Evolutionary conservation across 2,888 invertebrate species (phyloP).

Genomic region (Phyllotreta cruciferae): DNA sequence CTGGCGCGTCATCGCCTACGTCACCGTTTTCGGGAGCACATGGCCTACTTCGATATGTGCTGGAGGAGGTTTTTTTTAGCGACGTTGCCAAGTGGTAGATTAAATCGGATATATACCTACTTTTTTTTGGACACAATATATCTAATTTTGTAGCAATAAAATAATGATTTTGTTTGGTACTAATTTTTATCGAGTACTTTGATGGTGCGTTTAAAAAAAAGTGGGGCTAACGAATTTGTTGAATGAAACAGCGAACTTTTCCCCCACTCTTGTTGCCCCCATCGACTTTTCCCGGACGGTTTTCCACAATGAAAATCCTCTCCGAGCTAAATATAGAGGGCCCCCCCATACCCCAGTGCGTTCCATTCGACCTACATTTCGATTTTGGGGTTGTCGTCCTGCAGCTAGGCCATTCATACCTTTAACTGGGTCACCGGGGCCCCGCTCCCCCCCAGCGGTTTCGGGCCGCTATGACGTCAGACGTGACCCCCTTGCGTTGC

Average conservation of each 20-base stretch:
- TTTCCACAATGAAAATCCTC: conserved; percentile 40
- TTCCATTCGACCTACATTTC: conserved; percentile 47
- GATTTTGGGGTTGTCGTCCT: conserved; percentile 52
- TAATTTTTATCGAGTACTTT: too few relatives aligned
- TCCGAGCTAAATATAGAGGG: conserved; percentile 46
- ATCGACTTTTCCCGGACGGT: not conserved
- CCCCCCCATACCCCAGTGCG: conserved; percentile 32
- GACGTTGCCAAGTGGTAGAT: conserved; percentile 3
- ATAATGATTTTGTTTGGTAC: too few relatives aligned
- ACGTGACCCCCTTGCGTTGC: conserved; percentile 30
- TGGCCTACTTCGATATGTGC: conserved; percentile 19
- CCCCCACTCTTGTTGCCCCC: not conserved
- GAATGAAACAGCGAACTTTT: not conserved
- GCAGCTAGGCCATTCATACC: conserved; percentile 52
- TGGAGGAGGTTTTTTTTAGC: not conserved
- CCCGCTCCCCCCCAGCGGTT: conserved; percentile 26
- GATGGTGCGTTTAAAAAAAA: too few relatives aligned
- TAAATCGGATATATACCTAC: not conserved
- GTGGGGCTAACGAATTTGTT: too few relatives aligned
- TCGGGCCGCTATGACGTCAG: conserved; percentile 32
- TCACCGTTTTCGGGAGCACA: conserved; percentile 21
- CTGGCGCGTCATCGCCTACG: conserved; percentile 28
- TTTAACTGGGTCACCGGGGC: conserved; percentile 43
- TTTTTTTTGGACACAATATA: too few relatives aligned
- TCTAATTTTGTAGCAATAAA: too few relatives aligned